Conservation (phyloP, 2,113 vertebrate genomes). For the Gyps fulvus region DNA sequence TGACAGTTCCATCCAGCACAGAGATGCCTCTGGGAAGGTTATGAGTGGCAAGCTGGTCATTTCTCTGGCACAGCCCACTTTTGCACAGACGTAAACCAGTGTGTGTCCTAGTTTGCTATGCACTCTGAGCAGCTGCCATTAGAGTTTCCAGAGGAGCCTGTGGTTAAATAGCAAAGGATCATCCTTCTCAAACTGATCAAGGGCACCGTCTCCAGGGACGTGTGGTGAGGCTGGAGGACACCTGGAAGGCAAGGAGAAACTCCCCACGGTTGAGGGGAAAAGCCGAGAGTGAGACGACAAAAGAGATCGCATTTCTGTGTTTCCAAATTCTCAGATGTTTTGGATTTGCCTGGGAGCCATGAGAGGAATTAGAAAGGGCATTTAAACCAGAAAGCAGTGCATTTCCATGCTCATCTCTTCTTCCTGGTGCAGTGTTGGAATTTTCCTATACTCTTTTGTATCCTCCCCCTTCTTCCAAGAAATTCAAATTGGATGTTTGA, state of each 20-base stretch:
- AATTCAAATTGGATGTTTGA: slow-evolving; percentile 47
- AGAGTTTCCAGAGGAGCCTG: slow-evolving; percentile 11
- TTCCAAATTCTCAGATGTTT: slow-evolving; percentile 26
- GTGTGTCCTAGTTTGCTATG: slow-evolving; percentile 48
- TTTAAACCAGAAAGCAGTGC: slow-evolving; percentile 61
- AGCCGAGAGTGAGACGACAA: neutral
- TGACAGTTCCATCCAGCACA: slow-evolving; percentile 11
- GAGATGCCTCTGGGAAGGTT: slow-evolving; percentile 67
- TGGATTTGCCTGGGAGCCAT: slow-evolving; percentile 52
- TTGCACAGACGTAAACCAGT: slow-evolving; percentile 40
- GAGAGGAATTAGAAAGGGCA: slow-evolving; percentile 25
- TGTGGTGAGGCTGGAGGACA: slow-evolving; percentile 30
- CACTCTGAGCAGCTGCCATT: neutral
- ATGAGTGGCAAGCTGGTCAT: slow-evolving; percentile 33
- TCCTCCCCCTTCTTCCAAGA: slow-evolving; percentile 18
- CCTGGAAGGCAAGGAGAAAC: slow-evolving; percentile 39
- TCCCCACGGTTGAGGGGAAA: neutral
- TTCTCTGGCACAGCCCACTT: slow-evolving; percentile 50
- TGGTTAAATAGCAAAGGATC: slow-evolving; percentile 31
- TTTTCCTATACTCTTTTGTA: slow-evolving; percentile 2
- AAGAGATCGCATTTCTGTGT: neutral
- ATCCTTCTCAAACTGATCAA: neutral
- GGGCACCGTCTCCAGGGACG: neutral
- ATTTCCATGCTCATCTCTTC: slow-evolving; percentile 35
- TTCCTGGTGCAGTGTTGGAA: slow-evolving; percentile 37